phyloP scores from a whole-genome alignment of 2,113 vertebrate genomes.

The Synodontis membranacea region DNA sequence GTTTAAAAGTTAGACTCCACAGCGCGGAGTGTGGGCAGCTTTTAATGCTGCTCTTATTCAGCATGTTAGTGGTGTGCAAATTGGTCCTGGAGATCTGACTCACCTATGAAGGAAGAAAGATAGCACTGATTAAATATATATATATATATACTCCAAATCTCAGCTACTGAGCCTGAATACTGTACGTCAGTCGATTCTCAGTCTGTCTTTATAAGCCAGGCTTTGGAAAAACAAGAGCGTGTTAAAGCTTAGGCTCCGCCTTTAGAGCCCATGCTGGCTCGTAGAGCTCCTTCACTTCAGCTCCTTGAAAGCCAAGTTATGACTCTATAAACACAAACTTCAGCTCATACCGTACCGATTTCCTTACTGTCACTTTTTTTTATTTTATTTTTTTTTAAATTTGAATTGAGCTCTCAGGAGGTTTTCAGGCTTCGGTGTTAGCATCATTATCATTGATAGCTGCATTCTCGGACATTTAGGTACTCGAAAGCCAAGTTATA shows the following conservation, averaged over 20 bases:
- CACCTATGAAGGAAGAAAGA: slow-evolving; percentile 9
- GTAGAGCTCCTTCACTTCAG: background rate
- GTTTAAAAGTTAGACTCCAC: slow-evolving; percentile 25
- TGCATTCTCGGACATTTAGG: background rate
- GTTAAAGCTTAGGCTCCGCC: background rate
- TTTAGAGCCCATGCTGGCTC: background rate
- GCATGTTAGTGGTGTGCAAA: slow-evolving; percentile 7
- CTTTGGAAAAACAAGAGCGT: background rate
- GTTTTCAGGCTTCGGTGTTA: background rate
- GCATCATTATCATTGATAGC: background rate
- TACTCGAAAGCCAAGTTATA: background rate
- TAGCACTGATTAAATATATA: background rate
- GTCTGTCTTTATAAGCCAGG: background rate
- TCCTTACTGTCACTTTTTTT: background rate
- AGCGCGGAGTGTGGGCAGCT: slow-evolving; percentile 31
- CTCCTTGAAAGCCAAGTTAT: background rate
- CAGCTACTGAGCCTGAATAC: background rate
- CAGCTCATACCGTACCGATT: background rate
- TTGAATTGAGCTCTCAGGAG: background rate
- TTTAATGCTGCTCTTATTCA: slow-evolving; percentile 35
- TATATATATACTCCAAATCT: background rate
- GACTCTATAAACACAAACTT: background rate
- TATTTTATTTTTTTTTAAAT: background rate
- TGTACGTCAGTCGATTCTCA: background rate
- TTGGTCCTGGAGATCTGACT: slow-evolving; percentile 23